Base-by-base conservation (phyloP, 1,140 invertebrate genomes). In the Trinorchestia longiramus region DNA sequence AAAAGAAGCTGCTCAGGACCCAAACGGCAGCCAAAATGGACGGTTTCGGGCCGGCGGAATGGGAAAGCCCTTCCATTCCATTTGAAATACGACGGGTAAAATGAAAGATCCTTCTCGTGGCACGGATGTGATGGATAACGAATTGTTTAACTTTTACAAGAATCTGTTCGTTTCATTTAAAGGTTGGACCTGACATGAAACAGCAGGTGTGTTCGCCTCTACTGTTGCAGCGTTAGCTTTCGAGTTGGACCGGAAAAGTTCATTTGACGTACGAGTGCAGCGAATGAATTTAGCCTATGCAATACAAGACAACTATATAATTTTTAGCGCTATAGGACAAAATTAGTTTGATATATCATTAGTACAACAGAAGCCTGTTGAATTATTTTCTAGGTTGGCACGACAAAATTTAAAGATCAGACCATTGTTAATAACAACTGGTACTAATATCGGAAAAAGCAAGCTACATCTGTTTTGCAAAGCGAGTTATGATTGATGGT, bases 31-130 rank as follows among this genome's bases (percentile, higher is more conserved):
- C 43, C 44, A 45, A 94, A 94, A 94, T 45, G 92, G 92, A 47
- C 43, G 44, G 43, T 94, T 47, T 43, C 44, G 15, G 11, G 44
- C 41, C 92, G 92, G 1, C 44, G 44, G 92, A 94, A 94, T 94
- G 92, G 92, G 43, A 47, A 94, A 94, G 88, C 88, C 92, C 36
- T 45, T 43, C 92, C 92, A 94, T 94, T 94, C 44, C 92, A 94
- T 94, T 94, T 94, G 92, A 94, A 94, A 45, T 94, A 94, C 44
- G 92, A 94, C 88, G 44, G 36, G 92, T n/a, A 47, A 94, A 36
- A 94, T 94, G 92, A 94, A 94, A 43, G 92, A 94, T 94, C 44
- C 43, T 44, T 94, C 36, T 47, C 44, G 36, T n/a, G 43, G 43
- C 92, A 42, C 19, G 92, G 44, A 19, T n/a, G 40, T 47, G 92